These are phyloP conservation scores for Heliconius eleuchia DNA, from an alignment of 1,140 invertebrate genomes.

Conservation along the genomic window DNA sequence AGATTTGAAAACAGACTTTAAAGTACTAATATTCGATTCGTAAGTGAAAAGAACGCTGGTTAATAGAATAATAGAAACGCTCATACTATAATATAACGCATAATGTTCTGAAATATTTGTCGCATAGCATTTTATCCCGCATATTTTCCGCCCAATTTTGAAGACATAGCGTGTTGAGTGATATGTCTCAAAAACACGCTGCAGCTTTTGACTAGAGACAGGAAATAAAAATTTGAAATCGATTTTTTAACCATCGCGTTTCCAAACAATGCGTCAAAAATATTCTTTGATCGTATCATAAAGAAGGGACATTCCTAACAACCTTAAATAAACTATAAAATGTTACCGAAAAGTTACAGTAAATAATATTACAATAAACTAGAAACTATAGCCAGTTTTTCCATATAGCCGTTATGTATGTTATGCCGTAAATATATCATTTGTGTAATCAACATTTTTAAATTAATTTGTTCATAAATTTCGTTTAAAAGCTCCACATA, in stretches of 20 bases:
- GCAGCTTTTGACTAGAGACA: background rate
- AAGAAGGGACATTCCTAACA: background rate
- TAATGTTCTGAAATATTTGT: no score
- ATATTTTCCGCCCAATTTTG: background rate
- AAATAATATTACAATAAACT: background rate
- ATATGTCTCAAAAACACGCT: background rate
- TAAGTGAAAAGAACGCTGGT: no score
- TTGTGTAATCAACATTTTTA: background rate
- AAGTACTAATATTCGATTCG: no score
- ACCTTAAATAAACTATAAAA: background rate
- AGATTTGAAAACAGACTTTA: no score
- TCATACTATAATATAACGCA: no score
- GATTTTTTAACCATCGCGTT: background rate
- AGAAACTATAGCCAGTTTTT: background rate
- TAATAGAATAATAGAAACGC: no score
- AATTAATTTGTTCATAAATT: background rate
- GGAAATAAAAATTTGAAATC: background rate
- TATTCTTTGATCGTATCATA: no score
- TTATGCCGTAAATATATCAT: background rate
- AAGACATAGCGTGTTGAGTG: background rate
- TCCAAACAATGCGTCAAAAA: background rate
- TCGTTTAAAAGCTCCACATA: background rate
- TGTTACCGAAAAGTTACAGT: background rate
- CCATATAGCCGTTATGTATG: background rate
- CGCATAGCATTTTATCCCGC: background rate